These are phyloP conservation scores for Drosophila truncata DNA, from an alignment of 1,140 invertebrate genomes.

Conservation along the genomic window DNA sequence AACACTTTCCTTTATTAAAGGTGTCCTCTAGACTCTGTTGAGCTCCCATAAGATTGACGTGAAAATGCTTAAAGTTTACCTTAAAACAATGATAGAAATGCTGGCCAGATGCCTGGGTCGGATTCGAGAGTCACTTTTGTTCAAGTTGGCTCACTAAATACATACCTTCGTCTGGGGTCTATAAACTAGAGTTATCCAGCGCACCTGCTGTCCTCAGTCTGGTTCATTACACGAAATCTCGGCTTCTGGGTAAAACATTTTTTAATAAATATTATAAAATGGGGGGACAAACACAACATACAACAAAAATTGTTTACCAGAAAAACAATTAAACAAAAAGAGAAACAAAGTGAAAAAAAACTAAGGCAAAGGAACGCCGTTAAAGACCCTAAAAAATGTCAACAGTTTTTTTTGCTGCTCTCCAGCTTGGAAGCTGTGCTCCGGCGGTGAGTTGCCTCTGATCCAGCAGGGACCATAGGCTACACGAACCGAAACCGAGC, in stretches of 20 bases:
- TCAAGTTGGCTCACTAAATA: conserved; percentile 6
- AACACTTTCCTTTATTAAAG: conserved; percentile 42
- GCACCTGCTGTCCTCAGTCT: conserved; percentile 47
- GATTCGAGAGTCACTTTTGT: conserved; percentile 18
- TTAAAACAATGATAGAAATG: conserved; percentile 82
- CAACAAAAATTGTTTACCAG: conserved; percentile 75
- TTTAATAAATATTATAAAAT: conserved; percentile 83
- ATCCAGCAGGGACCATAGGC: conserved; percentile 34
- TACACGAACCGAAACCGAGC: conserved; percentile 35
- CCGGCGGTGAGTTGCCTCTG: conserved; percentile 16
- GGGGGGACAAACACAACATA: conserved; percentile 36
- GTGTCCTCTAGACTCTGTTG: neutral
- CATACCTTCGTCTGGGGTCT: conserved; percentile 31
- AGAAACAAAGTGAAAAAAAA: conserved; percentile 30
- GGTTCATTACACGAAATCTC: conserved; percentile 70
- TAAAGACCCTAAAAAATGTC: conserved; percentile 82
- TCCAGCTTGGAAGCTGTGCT: conserved; percentile 43
- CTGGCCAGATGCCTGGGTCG: conserved; percentile 26
- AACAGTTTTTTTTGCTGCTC: conserved; percentile 61
- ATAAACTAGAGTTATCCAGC: conserved; percentile 52
- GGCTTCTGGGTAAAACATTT: conserved; percentile 83
- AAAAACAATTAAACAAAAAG: conserved; percentile 75
- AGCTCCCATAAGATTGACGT: conserved; percentile 71
- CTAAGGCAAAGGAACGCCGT: conserved; percentile 59
- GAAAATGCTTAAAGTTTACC: conserved; percentile 84